Evolutionary conservation across 2,797 vertebrate genomes (phyloP).

Genomic region (Macropus fuliginosus): DNA sequence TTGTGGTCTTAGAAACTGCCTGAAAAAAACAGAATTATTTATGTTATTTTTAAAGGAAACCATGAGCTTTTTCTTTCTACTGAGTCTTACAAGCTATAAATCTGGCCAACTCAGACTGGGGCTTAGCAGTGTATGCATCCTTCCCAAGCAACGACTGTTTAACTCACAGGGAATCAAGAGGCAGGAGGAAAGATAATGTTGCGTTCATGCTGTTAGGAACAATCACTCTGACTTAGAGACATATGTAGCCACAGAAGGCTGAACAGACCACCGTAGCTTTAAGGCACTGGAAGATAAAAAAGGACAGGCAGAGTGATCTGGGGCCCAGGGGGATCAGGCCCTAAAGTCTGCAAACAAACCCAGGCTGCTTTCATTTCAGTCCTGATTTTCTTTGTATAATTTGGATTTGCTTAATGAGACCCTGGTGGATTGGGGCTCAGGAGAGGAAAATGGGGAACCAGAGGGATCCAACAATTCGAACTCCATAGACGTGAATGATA

Average conservation of each 20-base stretch:
- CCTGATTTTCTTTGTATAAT: not conserved
- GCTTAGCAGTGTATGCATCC: not conserved
- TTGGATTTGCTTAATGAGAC: conserved; percentile 71
- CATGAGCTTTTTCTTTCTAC: conserved; percentile 1
- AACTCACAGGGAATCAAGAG: conserved; percentile 79
- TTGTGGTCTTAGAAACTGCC: not conserved
- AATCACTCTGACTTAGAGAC: conserved; percentile 80
- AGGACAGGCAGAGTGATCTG: conserved; percentile 52
- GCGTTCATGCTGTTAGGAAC: conserved; percentile 80
- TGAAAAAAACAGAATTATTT: conserved; percentile 27
- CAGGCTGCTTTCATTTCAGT: conserved; percentile 48
- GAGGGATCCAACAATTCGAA: not conserved
- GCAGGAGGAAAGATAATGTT: conserved; percentile 68
- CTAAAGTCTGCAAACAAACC: conserved; percentile 56
- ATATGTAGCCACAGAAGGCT: conserved; percentile 84
- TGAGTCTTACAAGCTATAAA: conserved; percentile 37
- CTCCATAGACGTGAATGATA: conserved; percentile 26
- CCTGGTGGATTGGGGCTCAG: conserved; percentile 56
- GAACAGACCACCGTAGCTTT: conserved; percentile 84
- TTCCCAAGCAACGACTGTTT: conserved; percentile 47
- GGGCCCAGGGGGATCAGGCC: conserved; percentile 73
- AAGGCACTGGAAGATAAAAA: conserved; percentile 82
- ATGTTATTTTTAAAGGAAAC: conserved; percentile 23
- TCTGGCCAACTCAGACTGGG: not conserved
- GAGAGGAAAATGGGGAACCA: conserved; percentile 50